Evolutionary conservation across 2,797 vertebrate genomes (phyloP), one percentile per base, ranked within the genome.

Genomic region (Arctocebus calabarensis): DNA sequence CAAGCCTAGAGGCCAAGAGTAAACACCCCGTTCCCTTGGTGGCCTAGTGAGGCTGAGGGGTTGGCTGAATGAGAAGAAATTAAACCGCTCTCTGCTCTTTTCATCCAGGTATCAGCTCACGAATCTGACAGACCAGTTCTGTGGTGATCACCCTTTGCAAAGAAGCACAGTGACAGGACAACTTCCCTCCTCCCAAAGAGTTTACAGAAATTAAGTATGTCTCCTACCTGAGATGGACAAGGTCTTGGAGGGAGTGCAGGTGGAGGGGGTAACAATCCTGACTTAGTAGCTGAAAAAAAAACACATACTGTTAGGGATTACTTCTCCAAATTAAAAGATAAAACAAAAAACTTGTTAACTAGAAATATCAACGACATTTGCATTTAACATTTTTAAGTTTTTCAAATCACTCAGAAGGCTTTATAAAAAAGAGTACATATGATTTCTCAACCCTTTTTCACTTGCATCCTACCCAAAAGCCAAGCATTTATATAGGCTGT

Each of bases 231-330:
- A 94, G 99, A 98, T 27, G 98, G 96, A 78, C 98, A 98, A 8
- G 99, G 99, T 97, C 99, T 98, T 5, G 99, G 99, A 88, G 99
- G 99, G 70, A 99, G 99, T 4, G 99, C 99, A 79, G 98, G 98
- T 0, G 99, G 99, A 84, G 98, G 99, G 5, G 98, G 99, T 97
- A 99, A 97, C 99, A 99, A 99, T 94, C 98, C 99, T 89, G 99
- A 98, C 90, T 98, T 99, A 62, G 98, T 78, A 79, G 99, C 99
- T 99, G 96, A 98, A 98, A 97, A 61, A 88, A 96, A 96, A 93
- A 97, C 45, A 79, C n/a, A 92, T 2, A 73, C 11, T 84, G 73
- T 97, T 96, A 97, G 92, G 32, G 64, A 96, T 77, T n/a, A 73
- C 2, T 8, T 29, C 22, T 20, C 12, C 43, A 13, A 78, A 73